Conservation (phyloP, 2,888 invertebrate species). For the Anthophora plumipes region DNA sequence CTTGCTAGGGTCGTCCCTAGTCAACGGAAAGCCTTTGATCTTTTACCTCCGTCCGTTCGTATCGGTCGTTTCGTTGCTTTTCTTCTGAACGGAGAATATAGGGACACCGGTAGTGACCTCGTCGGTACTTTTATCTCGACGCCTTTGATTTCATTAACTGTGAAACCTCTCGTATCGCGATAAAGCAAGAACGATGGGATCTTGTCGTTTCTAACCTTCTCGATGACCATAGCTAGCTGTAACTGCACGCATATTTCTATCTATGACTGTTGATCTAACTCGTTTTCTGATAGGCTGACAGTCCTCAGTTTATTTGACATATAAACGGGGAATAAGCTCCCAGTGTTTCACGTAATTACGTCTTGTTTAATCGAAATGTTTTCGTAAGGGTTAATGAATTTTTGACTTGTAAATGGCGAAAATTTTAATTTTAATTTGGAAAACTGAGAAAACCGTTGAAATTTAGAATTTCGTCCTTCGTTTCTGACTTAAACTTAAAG, state of each 20-base stretch:
- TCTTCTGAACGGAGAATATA: slow-evolving; percentile 37
- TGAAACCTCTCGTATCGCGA: background rate
- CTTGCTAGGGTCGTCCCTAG: slow-evolving; percentile 44
- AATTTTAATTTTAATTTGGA: too few species aligned
- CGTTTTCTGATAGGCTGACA: too few species aligned
- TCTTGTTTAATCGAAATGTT: too few species aligned
- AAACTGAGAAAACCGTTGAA: too few species aligned
- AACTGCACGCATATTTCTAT: slow-evolving; percentile 3
- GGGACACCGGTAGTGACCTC: slow-evolving; percentile 20
- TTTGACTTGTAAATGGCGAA: too few species aligned
- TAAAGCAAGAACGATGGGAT: background rate
- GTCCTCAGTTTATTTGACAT: too few species aligned
- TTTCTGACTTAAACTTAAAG: too few species aligned
- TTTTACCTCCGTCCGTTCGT: slow-evolving; percentile 49
- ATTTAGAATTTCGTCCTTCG: too few species aligned
- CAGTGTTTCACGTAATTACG: too few species aligned
- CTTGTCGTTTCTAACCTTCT: background rate
- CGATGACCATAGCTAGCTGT: background rate
- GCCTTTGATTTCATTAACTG: slow-evolving; percentile 64
- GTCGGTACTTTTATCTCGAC: slow-evolving; percentile 56
- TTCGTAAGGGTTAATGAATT: too few species aligned
- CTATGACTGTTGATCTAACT: background rate
- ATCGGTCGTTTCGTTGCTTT: slow-evolving; percentile 36
- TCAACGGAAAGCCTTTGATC: slow-evolving; percentile 66
- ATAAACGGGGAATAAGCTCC: too few species aligned